Evolutionary conservation across 2,113 vertebrate genomes (phyloP).

Genomic region (Eulacestoma nigropectus): DNA sequence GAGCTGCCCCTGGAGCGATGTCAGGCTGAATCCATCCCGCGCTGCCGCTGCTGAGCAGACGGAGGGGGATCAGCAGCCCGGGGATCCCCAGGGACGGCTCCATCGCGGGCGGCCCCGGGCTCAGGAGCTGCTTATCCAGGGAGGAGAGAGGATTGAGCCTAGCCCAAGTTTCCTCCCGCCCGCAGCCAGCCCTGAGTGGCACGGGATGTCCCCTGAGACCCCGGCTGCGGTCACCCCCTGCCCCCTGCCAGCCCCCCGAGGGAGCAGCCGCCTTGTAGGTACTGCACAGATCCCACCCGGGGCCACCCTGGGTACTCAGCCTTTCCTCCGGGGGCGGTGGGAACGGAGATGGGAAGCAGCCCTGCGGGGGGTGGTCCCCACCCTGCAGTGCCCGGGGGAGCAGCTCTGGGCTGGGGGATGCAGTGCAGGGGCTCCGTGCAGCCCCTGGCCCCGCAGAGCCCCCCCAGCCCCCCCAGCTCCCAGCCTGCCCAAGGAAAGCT

Average conservation of each 20-base stretch:
- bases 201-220: fast-evolving
- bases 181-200: neutral
- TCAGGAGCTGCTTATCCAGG: neutral
- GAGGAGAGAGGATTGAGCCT: neutral
- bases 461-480: fast-evolving
- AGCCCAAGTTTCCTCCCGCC: neutral
- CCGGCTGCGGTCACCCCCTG: neutral
- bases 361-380: neutral
- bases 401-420: neutral
- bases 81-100: neutral
- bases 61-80: neutral
- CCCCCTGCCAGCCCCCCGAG: neutral
- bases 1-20: neutral
- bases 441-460: neutral
- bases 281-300: neutral
- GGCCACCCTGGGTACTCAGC: neutral
- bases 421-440: fast-evolving
- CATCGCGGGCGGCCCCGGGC: fast-evolving
- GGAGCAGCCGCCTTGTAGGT: neutral
- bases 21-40: neutral
- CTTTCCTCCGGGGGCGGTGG: neutral
- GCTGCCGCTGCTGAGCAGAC: neutral
- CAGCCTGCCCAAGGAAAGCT: neutral
- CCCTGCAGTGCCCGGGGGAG: too few relatives aligned
- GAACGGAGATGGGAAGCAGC: neutral